Evolutionary conservation across 2,797 vertebrate genomes (phyloP).

Genomic region (Pteronotus mesoamericanus): DNA sequence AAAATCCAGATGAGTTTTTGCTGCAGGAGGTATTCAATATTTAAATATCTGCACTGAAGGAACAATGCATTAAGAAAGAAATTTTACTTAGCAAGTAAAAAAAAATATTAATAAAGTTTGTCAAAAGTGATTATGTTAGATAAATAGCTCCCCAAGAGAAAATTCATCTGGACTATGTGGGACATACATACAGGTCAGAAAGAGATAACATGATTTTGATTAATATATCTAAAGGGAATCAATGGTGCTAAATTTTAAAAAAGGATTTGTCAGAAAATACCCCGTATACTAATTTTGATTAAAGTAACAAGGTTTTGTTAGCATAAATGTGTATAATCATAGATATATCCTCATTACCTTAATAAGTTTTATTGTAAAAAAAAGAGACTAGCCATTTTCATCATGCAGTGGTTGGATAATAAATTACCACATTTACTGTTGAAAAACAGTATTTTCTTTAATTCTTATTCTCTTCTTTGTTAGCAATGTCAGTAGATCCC

Average conservation of each 20-base stretch:
- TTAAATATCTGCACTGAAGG: not conserved
- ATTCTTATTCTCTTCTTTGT: not conserved
- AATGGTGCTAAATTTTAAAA: not conserved
- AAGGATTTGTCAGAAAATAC: not conserved
- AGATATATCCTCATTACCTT: not conserved
- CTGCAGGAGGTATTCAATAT: not conserved
- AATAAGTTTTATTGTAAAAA: not conserved
- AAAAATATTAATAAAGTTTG: not conserved
- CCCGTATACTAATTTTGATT: not conserved
- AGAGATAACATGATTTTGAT: not conserved
- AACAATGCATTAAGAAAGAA: not conserved
- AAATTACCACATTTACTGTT: not conserved
- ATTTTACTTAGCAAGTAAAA: not conserved
- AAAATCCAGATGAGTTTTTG: not conserved
- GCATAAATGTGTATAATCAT: not conserved
- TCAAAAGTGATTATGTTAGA: not conserved
- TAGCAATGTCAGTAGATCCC: not conserved
- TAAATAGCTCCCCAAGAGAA: not conserved
- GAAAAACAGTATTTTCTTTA: not conserved
- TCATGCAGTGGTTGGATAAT: not conserved
- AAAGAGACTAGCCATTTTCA: constrained; percentile 6
- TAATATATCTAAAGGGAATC: not conserved
- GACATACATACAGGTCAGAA: not conserved
- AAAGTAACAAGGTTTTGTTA: not conserved
- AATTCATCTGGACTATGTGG: not conserved